Conservation (phyloP, 2,888 invertebrate species). For the Calameuta filiformis region DNA sequence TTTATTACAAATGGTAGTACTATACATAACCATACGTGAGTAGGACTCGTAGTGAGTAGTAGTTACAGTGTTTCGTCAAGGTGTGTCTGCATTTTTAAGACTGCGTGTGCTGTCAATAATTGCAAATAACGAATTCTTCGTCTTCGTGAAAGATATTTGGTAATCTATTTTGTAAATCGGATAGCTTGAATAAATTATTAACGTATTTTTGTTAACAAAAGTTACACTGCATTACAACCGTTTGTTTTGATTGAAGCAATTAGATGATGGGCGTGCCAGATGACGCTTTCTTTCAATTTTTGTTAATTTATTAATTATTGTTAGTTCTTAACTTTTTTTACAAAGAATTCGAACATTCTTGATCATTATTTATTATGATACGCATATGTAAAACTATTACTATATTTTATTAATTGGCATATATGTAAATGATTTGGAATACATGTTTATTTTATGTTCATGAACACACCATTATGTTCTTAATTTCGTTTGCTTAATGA, state of each 20-base stretch:
- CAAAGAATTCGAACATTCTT: neutral
- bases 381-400: neutral
- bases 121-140: neutral
- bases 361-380: neutral
- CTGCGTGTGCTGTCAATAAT: neutral
- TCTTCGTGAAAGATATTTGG: neutral
- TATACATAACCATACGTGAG: too few relatives aligned
- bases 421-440: neutral
- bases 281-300: neutral
- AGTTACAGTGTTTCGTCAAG: neutral
- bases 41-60: too few relatives aligned
- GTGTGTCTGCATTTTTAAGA: neutral
- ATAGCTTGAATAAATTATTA: neutral
- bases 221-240: neutral
- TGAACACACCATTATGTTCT: neutral
- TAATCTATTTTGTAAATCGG: neutral
- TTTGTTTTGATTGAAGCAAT: neutral
- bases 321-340: neutral
- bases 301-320: neutral
- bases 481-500: neutral
- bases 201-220: neutral
- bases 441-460: neutral
- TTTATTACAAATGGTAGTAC: too few relatives aligned
- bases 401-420: neutral
- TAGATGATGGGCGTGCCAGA: constrained; percentile 3